Conservation (phyloP, 2,888 invertebrate genomes). For the Aphidoletes aphidimyza region DNA sequence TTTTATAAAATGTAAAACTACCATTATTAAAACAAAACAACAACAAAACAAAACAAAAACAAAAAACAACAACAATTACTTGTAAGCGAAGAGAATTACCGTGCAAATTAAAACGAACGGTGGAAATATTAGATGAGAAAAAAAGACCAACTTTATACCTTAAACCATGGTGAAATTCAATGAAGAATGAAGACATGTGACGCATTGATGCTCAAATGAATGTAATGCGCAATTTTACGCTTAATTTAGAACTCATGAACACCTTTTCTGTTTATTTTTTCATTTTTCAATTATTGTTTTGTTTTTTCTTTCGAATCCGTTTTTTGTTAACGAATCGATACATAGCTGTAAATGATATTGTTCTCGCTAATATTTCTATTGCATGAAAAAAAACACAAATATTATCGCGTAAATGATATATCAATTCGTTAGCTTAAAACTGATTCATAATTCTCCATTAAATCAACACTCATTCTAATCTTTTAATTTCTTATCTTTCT, state of each 20-base stretch:
- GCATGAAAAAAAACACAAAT: neutral
- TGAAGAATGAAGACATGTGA: conserved; percentile 16
- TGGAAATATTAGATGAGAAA: neutral
- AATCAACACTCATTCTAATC: neutral
- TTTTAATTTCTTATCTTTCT: neutral
- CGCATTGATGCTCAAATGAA: conserved; percentile 46
- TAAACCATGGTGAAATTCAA: neutral
- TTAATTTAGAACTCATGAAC: neutral
- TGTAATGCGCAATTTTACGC: conserved; percentile 49
- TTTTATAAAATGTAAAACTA: conserved; percentile 8
- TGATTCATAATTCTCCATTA: neutral
- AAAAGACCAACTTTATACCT: conserved; percentile 19
- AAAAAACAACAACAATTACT: neutral
- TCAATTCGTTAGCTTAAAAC: neutral
- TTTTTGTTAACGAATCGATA: neutral
- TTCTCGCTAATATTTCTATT: neutral
- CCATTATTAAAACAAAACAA: conserved; percentile 27
- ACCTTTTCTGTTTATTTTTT: neutral
- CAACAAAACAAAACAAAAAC: too few species aligned
- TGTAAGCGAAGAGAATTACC: neutral
- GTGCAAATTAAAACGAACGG: neutral
- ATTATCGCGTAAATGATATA: neutral
- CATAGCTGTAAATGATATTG: neutral
- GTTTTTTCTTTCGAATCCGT: neutral
- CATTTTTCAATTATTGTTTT: neutral